These are phyloP conservation scores for Micoletzkya japonica DNA, from an alignment of 2,888 invertebrate species.

Conservation along the genomic window DNA sequence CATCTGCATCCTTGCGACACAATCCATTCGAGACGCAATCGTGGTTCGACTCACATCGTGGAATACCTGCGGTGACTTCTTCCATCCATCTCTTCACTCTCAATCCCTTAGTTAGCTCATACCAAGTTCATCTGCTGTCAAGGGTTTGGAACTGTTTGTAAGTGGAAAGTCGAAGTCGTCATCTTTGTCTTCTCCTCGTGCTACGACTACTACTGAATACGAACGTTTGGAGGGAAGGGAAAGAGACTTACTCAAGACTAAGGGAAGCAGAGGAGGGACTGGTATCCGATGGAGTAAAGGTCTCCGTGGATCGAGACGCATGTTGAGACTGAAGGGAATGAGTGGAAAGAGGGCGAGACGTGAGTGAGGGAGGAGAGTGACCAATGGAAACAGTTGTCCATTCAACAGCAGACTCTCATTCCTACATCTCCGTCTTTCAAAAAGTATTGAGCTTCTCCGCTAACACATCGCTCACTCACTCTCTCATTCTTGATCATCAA, in stretches of 20 bases:
- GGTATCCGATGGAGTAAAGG: too few species aligned
- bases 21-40: slow-evolving; percentile 58
- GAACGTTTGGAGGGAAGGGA: too few species aligned
- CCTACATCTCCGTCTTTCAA: too few species aligned
- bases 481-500: not conserved
- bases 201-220: too few species aligned
- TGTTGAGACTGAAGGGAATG: not conserved
- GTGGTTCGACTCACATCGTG: slow-evolving; percentile 49
- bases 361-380: not conserved
- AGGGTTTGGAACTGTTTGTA: too few species aligned
- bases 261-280: too few species aligned
- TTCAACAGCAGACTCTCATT: not conserved
- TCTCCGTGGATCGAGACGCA: too few species aligned
- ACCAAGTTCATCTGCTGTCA: slow-evolving; percentile 14
- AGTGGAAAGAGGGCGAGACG: not conserved
- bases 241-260: too few species aligned
- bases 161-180: too few species aligned
- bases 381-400: not conserved
- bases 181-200: too few species aligned
- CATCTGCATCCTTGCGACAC: slow-evolving; percentile 50
- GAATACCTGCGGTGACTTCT: slow-evolving; percentile 35
- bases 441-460: too few species aligned
- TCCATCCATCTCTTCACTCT: not conserved
- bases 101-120: not conserved
- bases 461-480: not conserved